Base-by-base conservation (phyloP, 2,888 invertebrate species). In the Lamproptera curius region DNA sequence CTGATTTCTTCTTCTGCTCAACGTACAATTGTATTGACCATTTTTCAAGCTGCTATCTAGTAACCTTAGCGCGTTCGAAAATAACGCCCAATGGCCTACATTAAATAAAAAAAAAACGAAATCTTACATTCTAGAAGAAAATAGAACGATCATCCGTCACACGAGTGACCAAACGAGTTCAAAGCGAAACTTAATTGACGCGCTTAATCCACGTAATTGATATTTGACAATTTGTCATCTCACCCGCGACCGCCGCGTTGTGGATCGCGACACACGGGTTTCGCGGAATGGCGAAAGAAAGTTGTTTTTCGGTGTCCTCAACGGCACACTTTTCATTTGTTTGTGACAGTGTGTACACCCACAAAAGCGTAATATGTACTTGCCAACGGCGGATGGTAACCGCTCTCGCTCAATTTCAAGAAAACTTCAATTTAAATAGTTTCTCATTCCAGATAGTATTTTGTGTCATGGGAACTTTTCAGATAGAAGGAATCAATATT, bases 291-390 rank as follows among this genome's bases (percentile, higher is more conserved):
- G 20, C 16, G 13, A 42, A 23, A 34, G 42, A 42, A 34, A 34
- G 33, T 42, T 34, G 42, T 42, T 42, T 42, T 40, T 17, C 13
- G 17, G 10, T 17, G 33, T 14, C 17, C 34, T 34, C 33, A 42
- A 34, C 34, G 42, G 20, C 42, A 42, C 42, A 42, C 42, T 34
- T 42, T 42, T 34, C 42, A 13, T 34, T 34, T 13, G 17, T 11
- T 17, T 16, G n/a, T 20, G 34, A 34, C 42, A 42, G 42, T 17
- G 33, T 14, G 31, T 26, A 9, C 31, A 33, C 41, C 4, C 6
- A 20, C 17, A 28, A 10, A 28, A 8, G 9, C 28, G 28, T 10
- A 17, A n/a, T 31, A 20, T 10, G 42, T 34, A 13, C 13, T n/a
- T 17, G 42, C 13, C 10, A 20, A 2, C 5, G 33, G 13, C 9